phyloP scores from a whole-genome alignment of 2,113 vertebrate species.

The Centropristis striata region DNA sequence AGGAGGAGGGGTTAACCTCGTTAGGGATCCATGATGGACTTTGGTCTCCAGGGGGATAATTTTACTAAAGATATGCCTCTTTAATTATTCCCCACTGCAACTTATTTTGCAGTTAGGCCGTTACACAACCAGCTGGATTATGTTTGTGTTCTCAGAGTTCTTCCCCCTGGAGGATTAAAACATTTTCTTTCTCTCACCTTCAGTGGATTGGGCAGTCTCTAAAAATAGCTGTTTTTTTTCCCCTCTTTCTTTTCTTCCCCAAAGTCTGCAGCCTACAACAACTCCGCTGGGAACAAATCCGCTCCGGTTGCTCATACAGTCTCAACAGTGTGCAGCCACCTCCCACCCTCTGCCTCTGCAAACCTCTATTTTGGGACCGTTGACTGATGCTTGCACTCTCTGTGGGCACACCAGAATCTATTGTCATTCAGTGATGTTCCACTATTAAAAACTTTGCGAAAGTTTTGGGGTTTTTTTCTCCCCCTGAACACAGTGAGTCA shows the following conservation, averaged over 20 bases:
- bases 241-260: conserved; percentile 45
- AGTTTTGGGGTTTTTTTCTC: background rate
- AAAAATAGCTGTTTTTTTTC: conserved; percentile 69
- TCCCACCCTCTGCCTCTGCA: conserved; percentile 76
- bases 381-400: conserved; percentile 59
- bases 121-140: conserved; percentile 46
- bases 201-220: conserved; percentile 40
- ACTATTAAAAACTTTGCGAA: conserved; percentile 22
- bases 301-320: conserved; percentile 56
- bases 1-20: conserved; percentile 33
- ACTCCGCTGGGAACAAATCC: conserved; percentile 57
- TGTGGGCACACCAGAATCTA: conserved; percentile 41
- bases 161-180: conserved; percentile 7
- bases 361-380: conserved; percentile 73
- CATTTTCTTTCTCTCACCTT: conserved; percentile 41
- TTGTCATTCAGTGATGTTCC: conserved; percentile 51
- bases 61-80: conserved; percentile 6
- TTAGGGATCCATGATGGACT: conserved; percentile 30
- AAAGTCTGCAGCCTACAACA: conserved; percentile 35
- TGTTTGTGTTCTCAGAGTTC: conserved; percentile 31
- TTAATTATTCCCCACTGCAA: background rate
- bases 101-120: conserved; percentile 32
- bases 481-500: conserved; percentile 24
- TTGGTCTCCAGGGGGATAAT: conserved; percentile 16
- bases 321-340: conserved; percentile 47